phyloP scores from a whole-genome alignment of 2,113 vertebrate genomes.

The Fregata magnificens region DNA sequence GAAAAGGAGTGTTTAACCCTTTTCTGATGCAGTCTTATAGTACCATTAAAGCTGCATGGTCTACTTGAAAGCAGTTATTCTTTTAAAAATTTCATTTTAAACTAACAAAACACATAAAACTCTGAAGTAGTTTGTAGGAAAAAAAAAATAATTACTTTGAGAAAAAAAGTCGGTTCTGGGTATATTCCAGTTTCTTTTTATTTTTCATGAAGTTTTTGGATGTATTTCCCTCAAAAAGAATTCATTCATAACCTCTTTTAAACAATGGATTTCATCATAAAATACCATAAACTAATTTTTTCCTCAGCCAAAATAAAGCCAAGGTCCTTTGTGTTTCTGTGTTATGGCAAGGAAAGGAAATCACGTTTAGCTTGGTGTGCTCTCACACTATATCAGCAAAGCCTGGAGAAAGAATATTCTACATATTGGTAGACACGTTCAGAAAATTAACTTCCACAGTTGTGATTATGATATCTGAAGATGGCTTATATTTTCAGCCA shows the following conservation, averaged over 20 bases:
- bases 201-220: neutral
- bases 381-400: neutral
- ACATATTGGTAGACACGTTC: neutral
- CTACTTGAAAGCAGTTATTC: neutral
- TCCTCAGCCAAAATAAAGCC: neutral
- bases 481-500: neutral
- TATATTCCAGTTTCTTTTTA: neutral
- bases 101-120: neutral
- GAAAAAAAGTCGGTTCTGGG: neutral
- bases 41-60: neutral
- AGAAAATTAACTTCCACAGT: neutral
- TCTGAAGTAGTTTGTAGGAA: neutral
- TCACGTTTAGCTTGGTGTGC: neutral
- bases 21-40: neutral
- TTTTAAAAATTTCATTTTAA: neutral
- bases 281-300: neutral
- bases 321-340: neutral
- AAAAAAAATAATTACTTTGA: neutral
- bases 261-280: neutral
- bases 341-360: neutral
- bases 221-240: neutral
- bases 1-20: neutral
- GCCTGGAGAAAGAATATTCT: neutral
- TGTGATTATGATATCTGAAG: neutral
- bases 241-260: neutral